phyloP scores from a whole-genome alignment of 2,797 vertebrate genomes.

The Acrossocheilus wenchowensis region DNA sequence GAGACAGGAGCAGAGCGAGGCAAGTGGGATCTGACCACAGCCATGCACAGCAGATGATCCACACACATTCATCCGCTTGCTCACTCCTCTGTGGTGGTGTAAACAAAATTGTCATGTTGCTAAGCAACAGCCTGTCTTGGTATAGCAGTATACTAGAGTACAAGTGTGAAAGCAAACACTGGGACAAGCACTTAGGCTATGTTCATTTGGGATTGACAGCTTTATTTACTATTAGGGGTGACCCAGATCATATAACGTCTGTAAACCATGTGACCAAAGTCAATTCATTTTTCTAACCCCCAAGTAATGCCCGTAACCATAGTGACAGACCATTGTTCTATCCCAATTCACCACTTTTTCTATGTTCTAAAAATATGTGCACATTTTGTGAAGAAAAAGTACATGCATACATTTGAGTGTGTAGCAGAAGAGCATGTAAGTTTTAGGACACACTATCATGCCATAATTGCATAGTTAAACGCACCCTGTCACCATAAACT shows the following conservation, averaged over 20 bases:
- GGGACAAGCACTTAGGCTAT: neutral
- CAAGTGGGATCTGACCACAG: slow-evolving; percentile 56
- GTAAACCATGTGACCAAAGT: neutral
- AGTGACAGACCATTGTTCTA: neutral
- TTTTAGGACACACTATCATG: neutral
- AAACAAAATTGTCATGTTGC: slow-evolving; percentile 65
- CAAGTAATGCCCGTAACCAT: neutral
- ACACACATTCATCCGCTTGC: slow-evolving; percentile 18
- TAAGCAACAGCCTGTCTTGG: slow-evolving; percentile 60
- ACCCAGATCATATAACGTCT: neutral
- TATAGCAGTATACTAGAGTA: slow-evolving; percentile 38
- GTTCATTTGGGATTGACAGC: neutral
- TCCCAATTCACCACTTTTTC: neutral
- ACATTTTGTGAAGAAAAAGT: neutral
- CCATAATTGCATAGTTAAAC: neutral
- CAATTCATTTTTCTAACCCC: neutral
- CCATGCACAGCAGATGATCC: slow-evolving; percentile 51
- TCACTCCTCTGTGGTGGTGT: slow-evolving; percentile 58
- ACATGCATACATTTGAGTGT: neutral
- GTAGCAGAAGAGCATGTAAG: neutral
- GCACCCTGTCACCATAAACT: too few species aligned
- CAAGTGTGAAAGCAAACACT: neutral
- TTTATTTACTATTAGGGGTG: neutral
- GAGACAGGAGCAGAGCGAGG: slow-evolving; percentile 46
- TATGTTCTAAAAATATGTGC: neutral